Conservation (phyloP, 2,888 invertebrate species). For the Cabera pusaria region DNA sequence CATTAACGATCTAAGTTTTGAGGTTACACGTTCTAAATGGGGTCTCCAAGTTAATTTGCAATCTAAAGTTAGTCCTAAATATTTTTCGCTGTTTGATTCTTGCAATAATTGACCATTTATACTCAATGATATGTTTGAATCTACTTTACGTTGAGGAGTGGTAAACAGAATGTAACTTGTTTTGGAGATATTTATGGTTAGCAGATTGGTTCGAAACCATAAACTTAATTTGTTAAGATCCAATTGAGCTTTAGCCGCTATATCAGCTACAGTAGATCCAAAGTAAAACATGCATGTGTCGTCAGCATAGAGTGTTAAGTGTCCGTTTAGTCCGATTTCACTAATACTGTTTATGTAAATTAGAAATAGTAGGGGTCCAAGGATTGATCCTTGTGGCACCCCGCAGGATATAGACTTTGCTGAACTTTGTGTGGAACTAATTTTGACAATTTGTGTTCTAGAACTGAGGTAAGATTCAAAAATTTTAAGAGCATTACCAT, state of each 20-base stretch:
- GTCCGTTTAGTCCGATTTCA: slow-evolving; percentile 3
- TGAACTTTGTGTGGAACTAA: slow-evolving; percentile 1
- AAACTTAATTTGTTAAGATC: slow-evolving; percentile 21
- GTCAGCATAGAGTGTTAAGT: slow-evolving; percentile 10
- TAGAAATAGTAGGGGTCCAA: slow-evolving; percentile 8
- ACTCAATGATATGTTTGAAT: no score
- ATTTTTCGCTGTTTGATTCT: no score
- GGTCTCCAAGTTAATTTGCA: no score
- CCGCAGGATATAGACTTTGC: neutral
- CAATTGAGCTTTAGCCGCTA: slow-evolving; percentile 16
- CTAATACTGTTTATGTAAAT: slow-evolving; percentile 3
- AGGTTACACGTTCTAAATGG: no score
- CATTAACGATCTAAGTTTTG: no score
- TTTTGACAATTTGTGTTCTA: slow-evolving; percentile 10
- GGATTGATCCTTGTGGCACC: slow-evolving; percentile 8
- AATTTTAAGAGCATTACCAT: slow-evolving; percentile 2
- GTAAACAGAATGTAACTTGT: slow-evolving; percentile 21
- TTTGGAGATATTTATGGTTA: slow-evolving; percentile 23
- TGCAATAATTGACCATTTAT: no score
- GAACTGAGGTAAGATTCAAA: slow-evolving; percentile 9
- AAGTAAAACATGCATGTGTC: slow-evolving; percentile 25
- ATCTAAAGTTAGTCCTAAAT: no score
- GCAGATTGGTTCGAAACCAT: slow-evolving; percentile 25
- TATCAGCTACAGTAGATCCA: slow-evolving; percentile 11
- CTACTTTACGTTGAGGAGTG: no score